Base-by-base conservation (phyloP, 2,888 invertebrate genomes). In the Eupithecia pulchellata region DNA sequence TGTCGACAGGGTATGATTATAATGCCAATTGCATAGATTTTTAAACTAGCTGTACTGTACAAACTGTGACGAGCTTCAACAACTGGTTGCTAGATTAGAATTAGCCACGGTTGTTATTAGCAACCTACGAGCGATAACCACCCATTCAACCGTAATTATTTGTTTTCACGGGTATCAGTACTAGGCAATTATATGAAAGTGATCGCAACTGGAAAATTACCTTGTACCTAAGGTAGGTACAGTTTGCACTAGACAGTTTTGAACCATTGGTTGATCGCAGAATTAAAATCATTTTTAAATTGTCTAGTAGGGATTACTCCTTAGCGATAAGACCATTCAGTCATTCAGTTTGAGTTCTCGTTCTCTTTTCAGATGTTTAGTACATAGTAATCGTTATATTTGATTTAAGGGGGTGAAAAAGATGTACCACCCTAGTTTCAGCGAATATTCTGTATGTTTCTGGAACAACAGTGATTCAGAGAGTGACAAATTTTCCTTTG, bases 51-150 rank as follows among this genome's bases (percentile, higher is more conserved):
- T 67, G 32, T 27, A 61, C 34, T 8, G 2, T 36, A 39, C 29
- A 14, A 39, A 11, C 66, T 69, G 60, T 64, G 20, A 30, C 20
- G 14, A n/a, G 20, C 58, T n/a, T n/a, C 57, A 64, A 39, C 47
- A 69, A 70, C 64, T 66, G 69, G 67, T 69, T 32, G 67, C 64
- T 65, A 58, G 69, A 73, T 69, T 39, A 64, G 58, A 57, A 69
- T 69, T 68, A 36, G 62, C 64, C 30, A 73, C 58, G 69, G 67
- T 67, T 64, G 64, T 65, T 57, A 73, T 69, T 69, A 65, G 62
- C 73, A 61, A 73, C 69, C 61, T 55, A 69, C 60, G n/a, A 69
- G 29, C 29, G 34, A 34, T 20, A 34, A 29, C 60, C 58, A 66
- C 25, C 57, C 47, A 52, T 64, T n/a, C 55, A 68, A 42, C 39